Evolutionary conservation across 2,113 vertebrate genomes (phyloP).

Genomic region (Turdus rufiventris): DNA sequence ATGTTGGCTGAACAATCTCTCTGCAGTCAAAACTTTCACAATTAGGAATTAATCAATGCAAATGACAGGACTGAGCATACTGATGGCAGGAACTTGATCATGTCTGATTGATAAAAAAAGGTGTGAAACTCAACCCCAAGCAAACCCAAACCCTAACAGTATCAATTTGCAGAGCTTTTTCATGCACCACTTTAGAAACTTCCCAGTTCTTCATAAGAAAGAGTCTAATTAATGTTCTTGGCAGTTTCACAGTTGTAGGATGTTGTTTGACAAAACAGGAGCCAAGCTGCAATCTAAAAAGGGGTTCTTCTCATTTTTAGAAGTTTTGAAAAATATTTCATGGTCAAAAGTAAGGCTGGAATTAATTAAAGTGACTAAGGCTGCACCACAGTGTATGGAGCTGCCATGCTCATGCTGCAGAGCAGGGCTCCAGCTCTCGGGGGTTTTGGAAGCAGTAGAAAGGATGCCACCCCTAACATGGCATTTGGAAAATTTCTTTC

Average conservation of each 20-base stretch:
- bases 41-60: neutral
- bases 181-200: neutral
- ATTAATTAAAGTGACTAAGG: neutral
- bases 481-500: neutral
- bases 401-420: neutral
- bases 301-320: neutral
- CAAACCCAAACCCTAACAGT: neutral
- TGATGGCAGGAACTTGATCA: neutral
- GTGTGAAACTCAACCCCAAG: neutral
- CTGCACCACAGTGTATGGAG: neutral
- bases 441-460: conserved; percentile 22
- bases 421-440: neutral
- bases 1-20: neutral
- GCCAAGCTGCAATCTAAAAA: neutral
- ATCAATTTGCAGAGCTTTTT: neutral
- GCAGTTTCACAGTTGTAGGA: neutral
- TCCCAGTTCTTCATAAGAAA: neutral
- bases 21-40: neutral
- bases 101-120: neutral
- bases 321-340: conserved; percentile 16
- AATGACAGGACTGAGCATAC: neutral
- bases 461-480: neutral
- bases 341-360: neutral
- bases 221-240: neutral
- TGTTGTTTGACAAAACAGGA: neutral